Percentiles rank a stretch among this genome's conserved stretches.
These are phyloP conservation scores for Aptenodytes patagonicus DNA, from an alignment of 2,113 vertebrate species.

Conservation along the genomic window DNA sequence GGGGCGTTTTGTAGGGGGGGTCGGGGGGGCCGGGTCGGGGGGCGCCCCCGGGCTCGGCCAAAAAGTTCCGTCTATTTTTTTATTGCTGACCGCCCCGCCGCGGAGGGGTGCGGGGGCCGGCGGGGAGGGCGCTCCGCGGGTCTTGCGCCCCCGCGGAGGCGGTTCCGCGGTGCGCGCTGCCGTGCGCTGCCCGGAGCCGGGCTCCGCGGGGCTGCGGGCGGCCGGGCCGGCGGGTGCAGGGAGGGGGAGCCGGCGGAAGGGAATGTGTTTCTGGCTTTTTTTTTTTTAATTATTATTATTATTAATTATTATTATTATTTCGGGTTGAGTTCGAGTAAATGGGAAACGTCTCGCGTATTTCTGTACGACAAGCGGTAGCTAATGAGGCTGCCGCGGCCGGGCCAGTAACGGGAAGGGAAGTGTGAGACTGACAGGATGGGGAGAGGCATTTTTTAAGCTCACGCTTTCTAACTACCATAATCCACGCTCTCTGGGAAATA, in stretches of 20 bases:
- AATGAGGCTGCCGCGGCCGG: neutral
- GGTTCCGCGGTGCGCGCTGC: neutral
- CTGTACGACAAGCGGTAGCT: neutral
- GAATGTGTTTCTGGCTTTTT: neutral
- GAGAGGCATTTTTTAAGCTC: slow-evolving; percentile 41
- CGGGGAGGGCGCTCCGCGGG: too few species aligned
- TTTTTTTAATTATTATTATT: neutral
- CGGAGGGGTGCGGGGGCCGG: too few species aligned
- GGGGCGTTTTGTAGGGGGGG: too few species aligned
- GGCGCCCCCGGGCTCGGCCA: too few species aligned
- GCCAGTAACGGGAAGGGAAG: neutral
- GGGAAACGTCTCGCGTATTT: slow-evolving; percentile 16
- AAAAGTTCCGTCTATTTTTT: too few species aligned
- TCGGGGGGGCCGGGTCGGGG: too few species aligned
- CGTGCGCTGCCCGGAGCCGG: neutral
- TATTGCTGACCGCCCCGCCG: too few species aligned
- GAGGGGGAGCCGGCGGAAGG: neutral
- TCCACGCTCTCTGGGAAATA: slow-evolving; percentile 77
- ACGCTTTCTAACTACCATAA: slow-evolving; percentile 40
- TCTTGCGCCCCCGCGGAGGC: neutral
- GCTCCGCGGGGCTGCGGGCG: neutral
- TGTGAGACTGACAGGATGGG: neutral
- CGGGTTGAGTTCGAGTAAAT: neutral
- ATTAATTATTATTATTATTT: neutral
- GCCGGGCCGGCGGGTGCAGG: neutral